phyloP scores from a whole-genome alignment of 2,113 vertebrate genomes.

The Phodopus roborovskii region DNA sequence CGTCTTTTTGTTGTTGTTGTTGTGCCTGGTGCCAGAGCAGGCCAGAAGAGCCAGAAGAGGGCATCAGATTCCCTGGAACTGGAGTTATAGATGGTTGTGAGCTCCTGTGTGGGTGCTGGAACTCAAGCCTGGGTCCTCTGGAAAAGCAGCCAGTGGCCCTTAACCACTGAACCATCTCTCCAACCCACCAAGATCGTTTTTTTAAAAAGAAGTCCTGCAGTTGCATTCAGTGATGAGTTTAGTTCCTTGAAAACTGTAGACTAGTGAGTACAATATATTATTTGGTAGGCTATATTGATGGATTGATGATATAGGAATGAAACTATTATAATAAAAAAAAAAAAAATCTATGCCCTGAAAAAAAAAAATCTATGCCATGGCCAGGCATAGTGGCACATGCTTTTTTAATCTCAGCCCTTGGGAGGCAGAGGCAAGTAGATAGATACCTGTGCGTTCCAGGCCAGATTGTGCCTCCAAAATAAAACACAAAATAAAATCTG shows the following conservation, averaged over 20 bases:
- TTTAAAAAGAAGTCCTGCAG: neutral
- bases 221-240: neutral
- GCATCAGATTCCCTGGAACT: neutral
- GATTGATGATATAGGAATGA: neutral
- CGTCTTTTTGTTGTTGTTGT: too few species aligned
- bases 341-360: neutral
- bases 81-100: neutral
- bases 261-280: neutral
- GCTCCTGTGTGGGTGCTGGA: too few species aligned
- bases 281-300: conserved; percentile 39
- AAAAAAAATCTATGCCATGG: neutral
- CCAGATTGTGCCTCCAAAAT: neutral
- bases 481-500: neutral
- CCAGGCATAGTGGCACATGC: neutral
- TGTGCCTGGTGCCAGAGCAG: neutral
- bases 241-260: conserved; percentile 4
- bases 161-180: neutral
- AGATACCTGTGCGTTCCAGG: neutral
- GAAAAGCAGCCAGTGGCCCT: neutral
- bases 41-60: neutral
- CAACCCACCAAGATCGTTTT: neutral
- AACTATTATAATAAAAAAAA: conserved; percentile 17
- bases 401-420: neutral
- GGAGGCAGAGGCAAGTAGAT: neutral
- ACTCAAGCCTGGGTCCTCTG: neutral